Percentiles rank a stretch among this genome's conserved stretches.
Evolutionary conservation across 2,113 vertebrate species (phyloP).

Genomic region (Oxyura jamaicensis): DNA sequence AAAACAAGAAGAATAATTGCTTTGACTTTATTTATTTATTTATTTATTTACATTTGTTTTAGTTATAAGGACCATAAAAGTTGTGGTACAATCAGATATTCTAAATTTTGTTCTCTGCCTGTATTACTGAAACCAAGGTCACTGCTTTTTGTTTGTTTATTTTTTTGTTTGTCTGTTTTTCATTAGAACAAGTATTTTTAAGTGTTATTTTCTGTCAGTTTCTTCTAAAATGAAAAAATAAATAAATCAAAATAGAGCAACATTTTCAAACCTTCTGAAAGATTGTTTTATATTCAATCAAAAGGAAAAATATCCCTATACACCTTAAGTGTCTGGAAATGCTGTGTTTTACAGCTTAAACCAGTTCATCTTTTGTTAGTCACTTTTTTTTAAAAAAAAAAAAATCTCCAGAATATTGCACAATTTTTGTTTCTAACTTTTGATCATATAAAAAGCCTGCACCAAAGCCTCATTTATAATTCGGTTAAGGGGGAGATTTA

Average conservation of each 20-base stretch:
- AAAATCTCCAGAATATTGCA: not conserved
- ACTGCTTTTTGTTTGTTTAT: too few species aligned
- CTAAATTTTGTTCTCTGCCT: not conserved
- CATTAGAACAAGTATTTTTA: not conserved
- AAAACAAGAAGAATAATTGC: not conserved
- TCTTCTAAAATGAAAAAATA: not conserved
- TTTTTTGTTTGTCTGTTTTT: not conserved
- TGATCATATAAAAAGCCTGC: not conserved
- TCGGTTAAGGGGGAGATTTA: accelerated
- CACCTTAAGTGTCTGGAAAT: not conserved
- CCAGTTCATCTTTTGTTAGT: not conserved
- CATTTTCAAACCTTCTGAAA: not conserved
- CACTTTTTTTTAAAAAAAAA: not conserved
- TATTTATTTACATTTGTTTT: not conserved
- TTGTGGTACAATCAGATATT: not conserved
- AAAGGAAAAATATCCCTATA: not conserved
- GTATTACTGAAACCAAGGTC: not conserved
- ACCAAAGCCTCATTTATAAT: not conserved
- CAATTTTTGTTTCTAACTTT: not conserved
- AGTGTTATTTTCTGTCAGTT: not conserved
- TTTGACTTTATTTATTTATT: not conserved
- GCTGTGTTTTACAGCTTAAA: not conserved
- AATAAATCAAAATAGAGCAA: accelerated
- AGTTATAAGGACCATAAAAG: not conserved
- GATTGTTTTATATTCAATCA: not conserved